Base-by-base conservation (phyloP, 2,113 vertebrate genomes). In the Pristiophorus japonicus region DNA sequence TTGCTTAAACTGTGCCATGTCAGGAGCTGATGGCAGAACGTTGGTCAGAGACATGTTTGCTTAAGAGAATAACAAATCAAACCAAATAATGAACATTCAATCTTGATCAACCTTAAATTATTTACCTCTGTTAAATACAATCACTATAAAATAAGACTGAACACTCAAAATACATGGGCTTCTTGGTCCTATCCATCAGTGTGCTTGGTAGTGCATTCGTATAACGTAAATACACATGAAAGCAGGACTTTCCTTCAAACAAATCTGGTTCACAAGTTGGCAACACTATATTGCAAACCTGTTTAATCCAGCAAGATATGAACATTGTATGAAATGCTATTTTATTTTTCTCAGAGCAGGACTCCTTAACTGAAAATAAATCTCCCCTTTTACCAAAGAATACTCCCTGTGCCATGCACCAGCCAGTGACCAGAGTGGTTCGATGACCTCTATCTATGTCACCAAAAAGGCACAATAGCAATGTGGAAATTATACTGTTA, bases 1-100 rank as follows among this genome's bases (percentile, higher is more conserved):
- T 84, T 98, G 98, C 96, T 98, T 99, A 96, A 99, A 98, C 96
- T 99, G 98, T 0, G 98, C 96, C 98, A 99, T 99, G 97, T 99
- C 99, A 0, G 99, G 98, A 75, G 98, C 98, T 0, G 75, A 97
- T 95, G 99, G 98, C 96, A 99, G 96, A 95, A 99, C 98, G 22
- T 96, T 98, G 84, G 96, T 97, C 96, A 99, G 97, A 62, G 96
- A 98, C 97, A 99, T 99, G 55, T 97, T 97, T 96, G 97, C 98
- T 98, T 96, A 92, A 95, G 45, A 95, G n/a, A 95, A 14, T 96
- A 85, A 6, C 51, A 95, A 38, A 96, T 73, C 27, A 84, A 38
- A 96, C 62, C 27, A 84, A 84, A 88, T 87, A 88, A 18, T 0
- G 5, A 24, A n/a, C 16, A 22, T 3, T 6, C 4, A 63, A 55